These are phyloP conservation scores for Ophioninae sp. DNA, from an alignment of 2,888 invertebrate species.

Conservation along the genomic window DNA sequence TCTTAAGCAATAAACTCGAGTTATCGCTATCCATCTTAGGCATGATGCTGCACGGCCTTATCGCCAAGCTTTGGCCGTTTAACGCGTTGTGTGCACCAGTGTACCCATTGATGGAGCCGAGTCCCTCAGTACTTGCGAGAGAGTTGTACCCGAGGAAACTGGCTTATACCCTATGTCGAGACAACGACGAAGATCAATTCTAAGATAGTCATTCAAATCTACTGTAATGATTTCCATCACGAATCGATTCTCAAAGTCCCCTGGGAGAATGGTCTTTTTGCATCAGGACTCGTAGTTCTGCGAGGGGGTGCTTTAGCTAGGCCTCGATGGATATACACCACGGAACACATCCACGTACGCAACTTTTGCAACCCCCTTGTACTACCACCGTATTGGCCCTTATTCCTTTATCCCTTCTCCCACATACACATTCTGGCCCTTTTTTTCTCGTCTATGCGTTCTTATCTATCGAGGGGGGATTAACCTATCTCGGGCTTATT, in stretches of 20 bases:
- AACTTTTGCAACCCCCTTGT: slow-evolving; percentile 60
- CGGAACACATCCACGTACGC: slow-evolving; percentile 69
- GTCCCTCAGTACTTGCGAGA: slow-evolving; percentile 39
- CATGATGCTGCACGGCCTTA: slow-evolving; percentile 12
- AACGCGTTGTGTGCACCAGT: slow-evolving; percentile 1
- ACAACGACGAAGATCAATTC: slow-evolving; percentile 74
- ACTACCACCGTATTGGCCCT: slow-evolving; percentile 64
- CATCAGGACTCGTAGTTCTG: slow-evolving; percentile 54
- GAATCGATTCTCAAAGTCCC: slow-evolving; percentile 80
- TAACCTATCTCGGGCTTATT: slow-evolving; percentile 81
- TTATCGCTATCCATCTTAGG: slow-evolving; percentile 42
- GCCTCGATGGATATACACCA: slow-evolving; percentile 65
- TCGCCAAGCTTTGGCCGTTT: slow-evolving; percentile 26
- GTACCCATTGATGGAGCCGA: slow-evolving; percentile 22
- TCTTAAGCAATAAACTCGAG: slow-evolving; percentile 53
- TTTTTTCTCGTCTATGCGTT: slow-evolving; percentile 61
- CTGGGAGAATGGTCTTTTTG: slow-evolving; percentile 74
- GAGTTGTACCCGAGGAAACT: slow-evolving; percentile 51
- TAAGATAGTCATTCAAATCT: slow-evolving; percentile 80
- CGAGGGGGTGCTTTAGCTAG: slow-evolving; percentile 66
- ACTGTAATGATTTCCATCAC: slow-evolving; percentile 80
- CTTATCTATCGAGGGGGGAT: slow-evolving; percentile 79
- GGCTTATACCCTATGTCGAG: slow-evolving; percentile 34
- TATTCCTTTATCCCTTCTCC: slow-evolving; percentile 60
- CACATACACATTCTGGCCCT: slow-evolving; percentile 49